Percentiles rank a stretch among this genome's conserved stretches.
Conservation (phyloP, 2,113 vertebrate genomes). For the Actinemys pallida region DNA sequence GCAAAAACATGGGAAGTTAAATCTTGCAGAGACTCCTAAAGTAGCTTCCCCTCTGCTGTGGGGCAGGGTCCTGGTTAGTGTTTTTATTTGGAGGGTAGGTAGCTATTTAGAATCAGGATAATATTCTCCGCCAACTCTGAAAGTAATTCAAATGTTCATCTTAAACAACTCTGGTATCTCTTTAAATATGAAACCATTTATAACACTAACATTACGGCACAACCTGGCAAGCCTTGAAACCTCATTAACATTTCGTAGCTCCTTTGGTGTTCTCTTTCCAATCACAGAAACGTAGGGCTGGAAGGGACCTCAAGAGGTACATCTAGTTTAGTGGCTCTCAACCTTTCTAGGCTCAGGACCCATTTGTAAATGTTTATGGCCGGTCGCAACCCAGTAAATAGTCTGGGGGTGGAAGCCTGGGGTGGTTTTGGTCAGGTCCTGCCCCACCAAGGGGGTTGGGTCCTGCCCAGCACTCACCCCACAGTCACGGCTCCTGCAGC, state of each 20-base stretch:
- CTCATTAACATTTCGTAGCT: slow-evolving; percentile 69
- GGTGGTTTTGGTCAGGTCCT: too few relatives aligned
- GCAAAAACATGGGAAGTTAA: slow-evolving; percentile 48
- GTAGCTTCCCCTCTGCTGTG: neutral
- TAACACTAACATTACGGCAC: slow-evolving; percentile 47
- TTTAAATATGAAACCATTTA: slow-evolving; percentile 59
- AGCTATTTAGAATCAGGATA: slow-evolving; percentile 29
- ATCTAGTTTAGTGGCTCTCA: neutral
- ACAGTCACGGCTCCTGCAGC: too few relatives aligned
- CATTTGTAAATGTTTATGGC: too few relatives aligned
- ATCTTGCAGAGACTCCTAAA: neutral
- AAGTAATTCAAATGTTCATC: slow-evolving; percentile 57
- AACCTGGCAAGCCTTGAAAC: slow-evolving; percentile 43
- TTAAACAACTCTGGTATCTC: slow-evolving; percentile 27
- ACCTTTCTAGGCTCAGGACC: too few relatives aligned
- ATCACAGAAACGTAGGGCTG: neutral
- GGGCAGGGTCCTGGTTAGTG: slow-evolving; percentile 21
- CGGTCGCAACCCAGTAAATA: too few relatives aligned
- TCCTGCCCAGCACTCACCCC: too few relatives aligned
- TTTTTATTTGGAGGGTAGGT: slow-evolving; percentile 13
- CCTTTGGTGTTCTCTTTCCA: neutral
- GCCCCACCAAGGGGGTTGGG: too few relatives aligned
- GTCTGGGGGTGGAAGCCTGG: too few relatives aligned
- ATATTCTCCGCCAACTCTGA: slow-evolving; percentile 17
- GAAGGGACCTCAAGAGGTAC: neutral